Evolutionary conservation across 35 echinoderm and acorn worm species (phyloP).

Genomic region (Lytechinus variegatus): DNA sequence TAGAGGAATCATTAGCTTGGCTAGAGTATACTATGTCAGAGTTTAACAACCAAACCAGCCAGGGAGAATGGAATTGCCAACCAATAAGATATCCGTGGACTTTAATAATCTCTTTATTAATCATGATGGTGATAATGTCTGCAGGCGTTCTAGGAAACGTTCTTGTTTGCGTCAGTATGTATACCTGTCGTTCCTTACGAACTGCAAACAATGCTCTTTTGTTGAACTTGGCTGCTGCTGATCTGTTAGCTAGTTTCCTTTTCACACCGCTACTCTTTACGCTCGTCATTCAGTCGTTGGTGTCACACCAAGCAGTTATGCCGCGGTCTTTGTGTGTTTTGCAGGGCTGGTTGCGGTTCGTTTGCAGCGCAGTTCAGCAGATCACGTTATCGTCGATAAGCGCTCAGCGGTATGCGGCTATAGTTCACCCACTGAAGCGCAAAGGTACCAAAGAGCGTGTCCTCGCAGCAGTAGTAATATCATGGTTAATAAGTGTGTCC

Average conservation of each 20-base stretch:
- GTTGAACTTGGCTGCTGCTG: slow-evolving; percentile 75
- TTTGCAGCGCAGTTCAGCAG: slow-evolving; percentile 71
- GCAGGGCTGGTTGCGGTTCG: slow-evolving; percentile 69
- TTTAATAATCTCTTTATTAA: slow-evolving; percentile 59
- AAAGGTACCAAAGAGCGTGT: slow-evolving; percentile 75
- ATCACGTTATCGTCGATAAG: slow-evolving; percentile 80
- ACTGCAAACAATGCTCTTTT: slow-evolving; percentile 86
- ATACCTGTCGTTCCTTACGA: slow-evolving; percentile 61
- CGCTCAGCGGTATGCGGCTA: slow-evolving; percentile 79
- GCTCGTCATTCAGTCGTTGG: background rate
- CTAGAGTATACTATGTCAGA: background rate
- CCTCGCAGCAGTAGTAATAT: slow-evolving; percentile 56
- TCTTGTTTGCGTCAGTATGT: slow-evolving; percentile 85
- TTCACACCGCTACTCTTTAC: slow-evolving; percentile 65
- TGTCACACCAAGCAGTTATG: background rate
- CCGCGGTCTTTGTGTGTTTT: slow-evolving; percentile 49
- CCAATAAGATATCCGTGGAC: background rate
- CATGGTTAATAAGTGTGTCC: slow-evolving; percentile 58
- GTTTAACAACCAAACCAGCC: background rate
- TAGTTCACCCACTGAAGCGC: slow-evolving; percentile 77
- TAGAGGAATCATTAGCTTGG: background rate
- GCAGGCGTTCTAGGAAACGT: slow-evolving; percentile 73
- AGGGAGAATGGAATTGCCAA: background rate
- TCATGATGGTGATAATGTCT: slow-evolving; percentile 65
- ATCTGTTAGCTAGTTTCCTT: slow-evolving; percentile 61